These are phyloP conservation scores for Zaprionus tsacasi DNA, from an alignment of 1,140 invertebrate species.

Conservation along the genomic window DNA sequence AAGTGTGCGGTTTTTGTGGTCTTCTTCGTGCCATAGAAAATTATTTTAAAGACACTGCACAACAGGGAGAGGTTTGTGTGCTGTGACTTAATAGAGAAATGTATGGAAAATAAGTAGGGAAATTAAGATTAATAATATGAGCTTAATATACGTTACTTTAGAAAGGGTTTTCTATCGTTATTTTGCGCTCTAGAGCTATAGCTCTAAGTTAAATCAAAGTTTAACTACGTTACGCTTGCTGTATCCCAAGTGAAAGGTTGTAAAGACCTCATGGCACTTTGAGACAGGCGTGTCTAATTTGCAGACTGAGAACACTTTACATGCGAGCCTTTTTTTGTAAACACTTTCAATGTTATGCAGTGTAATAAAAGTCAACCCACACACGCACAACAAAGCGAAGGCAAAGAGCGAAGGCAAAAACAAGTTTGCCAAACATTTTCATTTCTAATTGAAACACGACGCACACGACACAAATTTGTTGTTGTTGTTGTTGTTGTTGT, in stretches of 20 bases:
- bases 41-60: slow-evolving; percentile 26
- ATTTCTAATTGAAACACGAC: slow-evolving; percentile 76
- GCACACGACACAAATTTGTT: slow-evolving; percentile 43
- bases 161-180: too few species aligned
- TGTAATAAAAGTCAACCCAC: slow-evolving; percentile 56
- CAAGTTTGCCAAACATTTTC: slow-evolving; percentile 75
- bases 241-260: background rate
- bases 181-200: background rate
- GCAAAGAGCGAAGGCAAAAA: slow-evolving; percentile 51
- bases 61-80: background rate
- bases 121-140: fast-evolving
- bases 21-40: slow-evolving; percentile 7
- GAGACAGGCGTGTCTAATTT: background rate
- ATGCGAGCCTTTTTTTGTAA: too few species aligned
- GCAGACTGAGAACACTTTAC: background rate
- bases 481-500: slow-evolving; percentile 22
- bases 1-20: slow-evolving; percentile 39
- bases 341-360: slow-evolving; percentile 59
- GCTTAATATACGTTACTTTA: background rate
- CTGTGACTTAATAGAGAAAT: too few species aligned
- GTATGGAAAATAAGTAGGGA: background rate
- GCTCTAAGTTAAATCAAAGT: too few species aligned
- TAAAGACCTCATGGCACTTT: too few species aligned
- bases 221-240: background rate
- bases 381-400: slow-evolving; percentile 23